A percentile compares a stretch with the other conserved stretches of the same genome.
Conservation (phyloP, 2,888 invertebrate species). For the Teleiodes luculella region DNA sequence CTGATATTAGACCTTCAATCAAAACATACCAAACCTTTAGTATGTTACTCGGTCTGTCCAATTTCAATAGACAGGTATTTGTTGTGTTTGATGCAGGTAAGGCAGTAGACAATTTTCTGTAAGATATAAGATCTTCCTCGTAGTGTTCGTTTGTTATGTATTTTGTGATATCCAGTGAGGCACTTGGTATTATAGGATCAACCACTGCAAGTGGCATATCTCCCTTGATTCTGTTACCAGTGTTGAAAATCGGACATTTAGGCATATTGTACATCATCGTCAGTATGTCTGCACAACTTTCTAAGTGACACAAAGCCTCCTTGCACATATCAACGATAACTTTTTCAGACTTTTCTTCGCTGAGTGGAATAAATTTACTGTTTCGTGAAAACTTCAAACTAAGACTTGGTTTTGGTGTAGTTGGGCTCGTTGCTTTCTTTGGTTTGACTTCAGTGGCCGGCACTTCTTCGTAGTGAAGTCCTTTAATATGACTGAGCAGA, state of each 20-base stretch:
- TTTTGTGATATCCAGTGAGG: constrained; percentile 82
- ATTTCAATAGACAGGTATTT: constrained; percentile 78
- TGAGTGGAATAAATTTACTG: constrained; percentile 68
- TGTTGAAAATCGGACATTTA: constrained; percentile 94
- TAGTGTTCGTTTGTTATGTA: constrained; percentile 83
- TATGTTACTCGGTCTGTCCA: constrained; percentile 90
- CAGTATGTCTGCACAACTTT: constrained; percentile 91
- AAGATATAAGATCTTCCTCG: constrained; percentile 82
- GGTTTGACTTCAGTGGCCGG: constrained; percentile 66
- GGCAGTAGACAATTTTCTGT: constrained; percentile 78
- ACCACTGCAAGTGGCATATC: constrained; percentile 88
- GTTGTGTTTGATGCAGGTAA: constrained; percentile 68
- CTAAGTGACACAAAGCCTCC: constrained; percentile 90
- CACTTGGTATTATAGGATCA: constrained; percentile 89
- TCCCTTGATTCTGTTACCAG: constrained; percentile 89
- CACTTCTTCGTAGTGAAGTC: constrained; percentile 80
- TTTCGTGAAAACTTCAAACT: constrained; percentile 69
- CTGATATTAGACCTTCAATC: constrained; percentile 90
- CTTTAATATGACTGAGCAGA: constrained; percentile 86
- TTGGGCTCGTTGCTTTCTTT: constrained; percentile 50
- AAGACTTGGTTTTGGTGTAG: constrained; percentile 58
- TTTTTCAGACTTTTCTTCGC: constrained; percentile 69
- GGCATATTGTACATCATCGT: constrained; percentile 97
- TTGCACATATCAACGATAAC: constrained; percentile 81
- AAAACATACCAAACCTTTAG: constrained; percentile 94